Base-by-base conservation (phyloP, 2,797 vertebrate genomes). In the Momotus momota region DNA sequence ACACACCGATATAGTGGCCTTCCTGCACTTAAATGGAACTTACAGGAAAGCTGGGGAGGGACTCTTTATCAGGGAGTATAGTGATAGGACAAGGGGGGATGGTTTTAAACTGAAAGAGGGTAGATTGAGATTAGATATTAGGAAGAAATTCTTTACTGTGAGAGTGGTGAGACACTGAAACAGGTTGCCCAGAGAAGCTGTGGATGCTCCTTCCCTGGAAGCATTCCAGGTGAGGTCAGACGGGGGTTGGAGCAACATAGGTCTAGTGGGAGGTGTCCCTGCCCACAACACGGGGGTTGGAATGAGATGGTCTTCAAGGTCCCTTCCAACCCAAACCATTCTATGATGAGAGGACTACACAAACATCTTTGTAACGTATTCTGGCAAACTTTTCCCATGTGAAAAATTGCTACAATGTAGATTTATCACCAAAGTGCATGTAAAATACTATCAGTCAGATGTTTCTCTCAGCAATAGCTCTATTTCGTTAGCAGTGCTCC, bases 391-490 rank as follows among this genome's bases (percentile, higher is more conserved):
- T 64, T 78, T 86, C 21, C 41, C 52, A 4, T 33, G n/a, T 20
- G 51, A 92, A 81, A 73, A 89, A 81, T 75, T n/a, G 10, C 61
- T 80, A 12, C 35, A 89, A 23, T 72, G 54, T 91, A 54, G 60
- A 45, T 74, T 71, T 69, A 55, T 81, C 15, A 4, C 22, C 17
- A 13, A 23, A 80, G 16, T 31, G 35, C 9, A 4, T 54, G 14
- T 54, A 48, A 86, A 91, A 81, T 66, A 22, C 35, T 74, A 19
- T 62, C 41, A 60, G 38, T 74, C 29, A 90, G 85, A 75, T 55
- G 13, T 70, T 88, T 83, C 62, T 81, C 80, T 93, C 81, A 62
- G 40, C 75, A 91, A 88, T 11, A 75, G 35, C 58, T 13, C 80
- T 55, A 62, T 69, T 73, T 86, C 38, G 6, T 60, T 79, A 81